Evolutionary conservation across 2,113 vertebrate species (phyloP).

Genomic region (Shinisaurus crocodilurus): DNA sequence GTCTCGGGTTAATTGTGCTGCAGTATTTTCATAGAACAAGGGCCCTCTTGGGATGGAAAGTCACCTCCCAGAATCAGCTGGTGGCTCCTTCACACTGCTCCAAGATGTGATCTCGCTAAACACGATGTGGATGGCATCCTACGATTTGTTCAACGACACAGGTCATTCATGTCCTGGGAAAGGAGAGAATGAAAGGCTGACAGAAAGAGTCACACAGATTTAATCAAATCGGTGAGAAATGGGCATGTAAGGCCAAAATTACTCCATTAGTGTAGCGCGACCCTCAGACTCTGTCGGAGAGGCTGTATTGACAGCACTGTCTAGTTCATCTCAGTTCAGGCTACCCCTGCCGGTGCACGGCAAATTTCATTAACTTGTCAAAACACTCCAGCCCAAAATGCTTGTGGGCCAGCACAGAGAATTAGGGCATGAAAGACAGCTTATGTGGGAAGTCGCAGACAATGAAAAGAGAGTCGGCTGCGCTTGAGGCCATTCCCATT

Average conservation of each 20-base stretch:
- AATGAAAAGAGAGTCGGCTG: conserved; percentile 41
- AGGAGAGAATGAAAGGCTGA: conserved; percentile 20
- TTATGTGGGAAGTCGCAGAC: conserved; percentile 54
- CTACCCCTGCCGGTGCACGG: conserved; percentile 42
- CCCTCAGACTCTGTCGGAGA: neutral
- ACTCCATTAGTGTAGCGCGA: conserved; percentile 18
- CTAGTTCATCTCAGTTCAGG: conserved; percentile 33
- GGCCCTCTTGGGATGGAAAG: neutral
- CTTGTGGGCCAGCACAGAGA: conserved; percentile 40
- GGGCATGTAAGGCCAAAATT: conserved; percentile 27
- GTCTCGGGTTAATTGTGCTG: neutral
- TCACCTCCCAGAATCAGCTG: conserved; percentile 22
- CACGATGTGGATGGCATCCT: neutral
- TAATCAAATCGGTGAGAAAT: conserved; percentile 40
- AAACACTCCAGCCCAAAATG: conserved; percentile 45
- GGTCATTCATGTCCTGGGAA: neutral
- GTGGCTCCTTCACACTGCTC: neutral
- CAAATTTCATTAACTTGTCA: conserved; percentile 53
- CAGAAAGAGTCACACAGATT: neutral
- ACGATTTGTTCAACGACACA: conserved; percentile 13
- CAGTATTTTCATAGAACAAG: neutral
- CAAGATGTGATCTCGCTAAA: neutral
- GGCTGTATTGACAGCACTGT: conserved; percentile 7
- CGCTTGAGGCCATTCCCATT: conserved; percentile 45
- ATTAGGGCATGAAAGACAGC: conserved; percentile 59